Percentiles rank a stretch among this genome's conserved stretches.
Evolutionary conservation across 1,140 invertebrate genomes (phyloP).

Genomic region (Asobara japonica): DNA sequence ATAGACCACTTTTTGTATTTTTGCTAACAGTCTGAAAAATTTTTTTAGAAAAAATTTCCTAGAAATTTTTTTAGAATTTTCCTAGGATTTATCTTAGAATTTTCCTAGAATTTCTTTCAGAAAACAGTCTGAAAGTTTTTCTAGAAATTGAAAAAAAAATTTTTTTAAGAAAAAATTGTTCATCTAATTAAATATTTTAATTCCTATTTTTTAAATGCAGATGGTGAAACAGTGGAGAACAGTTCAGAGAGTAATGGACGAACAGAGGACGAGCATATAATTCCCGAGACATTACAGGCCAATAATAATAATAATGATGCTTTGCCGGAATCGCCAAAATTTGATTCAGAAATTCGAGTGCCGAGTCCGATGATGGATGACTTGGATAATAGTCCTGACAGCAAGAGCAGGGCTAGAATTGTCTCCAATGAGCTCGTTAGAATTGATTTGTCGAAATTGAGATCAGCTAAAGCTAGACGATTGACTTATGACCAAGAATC

Average conservation of each 20-base stretch:
- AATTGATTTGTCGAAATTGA: constrained; percentile 35
- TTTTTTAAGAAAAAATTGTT: too few species aligned
- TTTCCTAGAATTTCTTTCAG: too few species aligned
- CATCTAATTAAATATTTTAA: background rate
- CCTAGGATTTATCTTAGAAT: too few species aligned
- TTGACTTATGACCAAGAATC: too few species aligned
- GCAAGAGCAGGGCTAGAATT: constrained; percentile 44
- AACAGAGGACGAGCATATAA: constrained; percentile 42
- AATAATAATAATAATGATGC: background rate
- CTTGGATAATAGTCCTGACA: constrained; percentile 2
- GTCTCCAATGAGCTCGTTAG: constrained; percentile 56
- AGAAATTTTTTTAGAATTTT: too few species aligned
- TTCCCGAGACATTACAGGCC: constrained; percentile 48
- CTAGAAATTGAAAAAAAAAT: too few species aligned
- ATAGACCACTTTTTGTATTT: too few species aligned
- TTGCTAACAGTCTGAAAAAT: too few species aligned
- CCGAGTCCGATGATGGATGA: constrained; percentile 28
- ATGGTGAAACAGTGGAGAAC: background rate
- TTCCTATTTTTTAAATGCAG: too few species aligned
- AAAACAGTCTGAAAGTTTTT: too few species aligned
- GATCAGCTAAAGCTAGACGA: background rate
- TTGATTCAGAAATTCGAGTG: constrained; percentile 45
- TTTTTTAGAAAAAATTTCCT: too few species aligned
- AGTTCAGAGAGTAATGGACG: background rate
- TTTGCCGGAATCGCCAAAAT: background rate